Evolutionary conservation across 2,113 vertebrate genomes (phyloP).

Genomic region (Entelurus aequoreus): DNA sequence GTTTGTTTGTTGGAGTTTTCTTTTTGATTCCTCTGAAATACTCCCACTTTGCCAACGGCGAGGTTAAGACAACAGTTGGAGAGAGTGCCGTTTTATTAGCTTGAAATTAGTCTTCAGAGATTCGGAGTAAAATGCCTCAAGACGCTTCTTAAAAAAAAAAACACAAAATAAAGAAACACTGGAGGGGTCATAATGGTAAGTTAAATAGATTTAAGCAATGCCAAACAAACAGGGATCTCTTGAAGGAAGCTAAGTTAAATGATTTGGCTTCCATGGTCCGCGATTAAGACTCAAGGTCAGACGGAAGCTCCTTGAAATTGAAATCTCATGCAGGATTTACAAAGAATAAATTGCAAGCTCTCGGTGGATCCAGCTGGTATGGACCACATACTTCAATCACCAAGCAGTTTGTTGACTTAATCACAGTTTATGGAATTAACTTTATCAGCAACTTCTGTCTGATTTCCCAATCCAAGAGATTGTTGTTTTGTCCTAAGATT

Average conservation of each 20-base stretch:
- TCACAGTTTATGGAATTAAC: slow-evolving; percentile 17
- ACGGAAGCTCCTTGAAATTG: slow-evolving; percentile 64
- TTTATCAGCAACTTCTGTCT: slow-evolving; percentile 23
- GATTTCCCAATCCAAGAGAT: slow-evolving; percentile 31
- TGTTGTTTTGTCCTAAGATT: background rate
- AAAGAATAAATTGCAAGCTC: slow-evolving; percentile 46
- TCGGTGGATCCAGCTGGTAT: slow-evolving; percentile 17
- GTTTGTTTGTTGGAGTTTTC: slow-evolving; percentile 17
- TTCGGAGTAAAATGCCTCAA: slow-evolving; percentile 44
- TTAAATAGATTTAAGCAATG: slow-evolving; percentile 51
- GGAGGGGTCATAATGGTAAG: slow-evolving; percentile 46
- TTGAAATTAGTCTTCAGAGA: slow-evolving; percentile 48
- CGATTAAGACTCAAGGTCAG: slow-evolving; percentile 41
- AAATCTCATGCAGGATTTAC: slow-evolving; percentile 56
- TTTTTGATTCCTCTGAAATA: slow-evolving; percentile 26
- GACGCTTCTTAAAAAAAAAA: slow-evolving; percentile 49
- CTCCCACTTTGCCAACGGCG: slow-evolving; percentile 45
- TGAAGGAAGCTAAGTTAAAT: slow-evolving; percentile 29
- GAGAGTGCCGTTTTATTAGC: slow-evolving; percentile 59
- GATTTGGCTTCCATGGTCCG: slow-evolving; percentile 44
- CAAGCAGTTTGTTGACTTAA: slow-evolving; percentile 40
- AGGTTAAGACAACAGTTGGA: slow-evolving; percentile 67
- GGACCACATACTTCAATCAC: slow-evolving; percentile 35
- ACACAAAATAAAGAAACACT: slow-evolving; percentile 61
- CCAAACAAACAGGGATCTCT: slow-evolving; percentile 40